phyloP scores from a whole-genome alignment of 2,113 vertebrate species.

The Mystacornis crossleyi region DNA sequence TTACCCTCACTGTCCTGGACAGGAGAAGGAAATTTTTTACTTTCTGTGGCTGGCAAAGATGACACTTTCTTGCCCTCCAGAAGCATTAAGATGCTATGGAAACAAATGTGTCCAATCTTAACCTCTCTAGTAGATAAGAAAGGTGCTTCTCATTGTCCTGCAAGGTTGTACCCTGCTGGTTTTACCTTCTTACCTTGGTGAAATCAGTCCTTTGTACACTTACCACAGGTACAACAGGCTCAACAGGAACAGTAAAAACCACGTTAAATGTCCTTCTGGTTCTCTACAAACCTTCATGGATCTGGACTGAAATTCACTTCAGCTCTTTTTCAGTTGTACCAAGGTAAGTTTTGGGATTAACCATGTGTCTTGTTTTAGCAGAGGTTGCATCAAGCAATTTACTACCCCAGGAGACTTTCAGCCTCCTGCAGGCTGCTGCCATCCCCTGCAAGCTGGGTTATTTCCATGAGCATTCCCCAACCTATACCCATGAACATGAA shows the following conservation, averaged over 20 bases:
- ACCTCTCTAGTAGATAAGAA: neutral
- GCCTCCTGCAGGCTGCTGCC: neutral
- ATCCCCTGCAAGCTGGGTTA: neutral
- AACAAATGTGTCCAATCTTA: neutral
- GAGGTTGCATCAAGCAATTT: neutral
- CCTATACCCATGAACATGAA: neutral
- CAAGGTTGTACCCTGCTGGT: neutral
- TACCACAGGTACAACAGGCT: neutral
- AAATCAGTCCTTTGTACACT: neutral
- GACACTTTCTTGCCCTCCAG: neutral
- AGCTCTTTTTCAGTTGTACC: neutral
- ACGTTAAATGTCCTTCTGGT: neutral
- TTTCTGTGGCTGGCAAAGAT: neutral
- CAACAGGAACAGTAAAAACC: neutral
- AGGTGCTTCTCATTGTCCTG: neutral
- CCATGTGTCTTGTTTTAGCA: neutral
- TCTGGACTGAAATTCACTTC: accelerated
- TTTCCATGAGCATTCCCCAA: neutral
- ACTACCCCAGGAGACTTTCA: neutral
- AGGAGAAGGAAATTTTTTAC: neutral
- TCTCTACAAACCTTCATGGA: accelerated
- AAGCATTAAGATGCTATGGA: neutral
- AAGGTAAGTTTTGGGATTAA: neutral
- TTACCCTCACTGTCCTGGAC: neutral
- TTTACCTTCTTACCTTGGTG: too few species aligned